These are phyloP conservation scores for Ctenopoma multispine DNA, from an alignment of 2,797 vertebrate genomes.

Conservation along the genomic window DNA sequence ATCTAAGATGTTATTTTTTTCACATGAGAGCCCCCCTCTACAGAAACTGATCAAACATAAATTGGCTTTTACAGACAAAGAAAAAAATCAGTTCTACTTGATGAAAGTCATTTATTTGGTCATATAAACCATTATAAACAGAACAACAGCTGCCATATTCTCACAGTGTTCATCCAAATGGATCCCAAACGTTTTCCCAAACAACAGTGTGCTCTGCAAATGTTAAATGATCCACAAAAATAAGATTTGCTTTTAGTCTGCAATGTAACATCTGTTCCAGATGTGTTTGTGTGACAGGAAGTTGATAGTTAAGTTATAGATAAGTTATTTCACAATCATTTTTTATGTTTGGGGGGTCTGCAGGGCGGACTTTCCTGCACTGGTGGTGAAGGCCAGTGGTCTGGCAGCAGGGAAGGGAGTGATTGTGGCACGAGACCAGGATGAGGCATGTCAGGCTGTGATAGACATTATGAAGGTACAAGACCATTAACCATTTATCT, in stretches of 20 bases:
- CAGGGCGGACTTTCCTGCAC: constrained; percentile 91
- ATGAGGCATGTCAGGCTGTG: constrained; percentile 94
- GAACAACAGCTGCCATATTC: constrained; percentile 45
- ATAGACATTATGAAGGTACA: constrained; percentile 93
- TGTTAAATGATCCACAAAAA: constrained; percentile 43
- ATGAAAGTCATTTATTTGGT: constrained; percentile 14
- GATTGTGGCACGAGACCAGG: constrained; percentile 88
- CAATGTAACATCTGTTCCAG: constrained; percentile 35
- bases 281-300: constrained; percentile 13
- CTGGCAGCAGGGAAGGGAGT: constrained; percentile 98
- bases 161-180: constrained; percentile 37
- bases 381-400: constrained; percentile 98
- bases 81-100: background rate
- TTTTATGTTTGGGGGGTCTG: constrained; percentile 13
- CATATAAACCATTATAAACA: constrained; percentile 15
- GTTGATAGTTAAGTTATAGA: too few relatives aligned
- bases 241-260: constrained; percentile 7
- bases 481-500: background rate
- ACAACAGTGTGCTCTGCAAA: background rate
- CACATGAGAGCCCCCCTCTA: background rate
- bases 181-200: constrained; percentile 24
- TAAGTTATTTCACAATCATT: background rate
- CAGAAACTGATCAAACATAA: background rate
- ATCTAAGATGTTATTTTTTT: constrained; percentile 33
- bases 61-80: background rate